Evolutionary conservation across 2,113 vertebrate genomes (phyloP).

Genomic region (Piaya cayana): DNA sequence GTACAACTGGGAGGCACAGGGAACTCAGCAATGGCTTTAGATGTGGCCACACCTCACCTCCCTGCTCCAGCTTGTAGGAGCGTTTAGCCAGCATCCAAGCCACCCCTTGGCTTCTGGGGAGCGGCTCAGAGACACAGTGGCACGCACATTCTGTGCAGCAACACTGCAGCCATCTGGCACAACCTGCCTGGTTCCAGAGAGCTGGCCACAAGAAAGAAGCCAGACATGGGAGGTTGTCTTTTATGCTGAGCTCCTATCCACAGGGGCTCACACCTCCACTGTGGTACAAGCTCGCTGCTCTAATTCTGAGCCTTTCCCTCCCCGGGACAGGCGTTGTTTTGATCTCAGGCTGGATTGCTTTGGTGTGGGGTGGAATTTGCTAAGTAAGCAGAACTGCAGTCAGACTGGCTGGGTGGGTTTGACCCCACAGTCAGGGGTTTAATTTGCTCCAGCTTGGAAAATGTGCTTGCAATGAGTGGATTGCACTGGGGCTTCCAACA

Average conservation of each 20-base stretch:
- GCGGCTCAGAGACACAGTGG: neutral
- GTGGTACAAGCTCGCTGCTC: neutral
- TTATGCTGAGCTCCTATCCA: neutral
- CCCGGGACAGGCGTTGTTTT: neutral
- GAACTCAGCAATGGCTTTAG: conserved; percentile 11
- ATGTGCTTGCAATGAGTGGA: conserved; percentile 54
- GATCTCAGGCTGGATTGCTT: neutral
- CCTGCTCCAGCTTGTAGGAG: neutral
- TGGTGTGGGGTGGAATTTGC: conserved; percentile 55
- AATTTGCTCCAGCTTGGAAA: conserved; percentile 64
- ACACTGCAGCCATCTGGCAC: neutral
- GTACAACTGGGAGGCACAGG: neutral
- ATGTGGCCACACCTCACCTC: conserved; percentile 18
- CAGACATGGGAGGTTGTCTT: neutral
- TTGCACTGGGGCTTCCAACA: conserved; percentile 28
- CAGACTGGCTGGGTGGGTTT: conserved; percentile 58
- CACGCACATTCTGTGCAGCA: neutral
- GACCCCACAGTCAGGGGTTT: conserved; percentile 57
- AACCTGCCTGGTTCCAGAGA: neutral
- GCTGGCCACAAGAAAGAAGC: neutral
- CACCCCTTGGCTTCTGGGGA: neutral
- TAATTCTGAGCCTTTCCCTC: neutral
- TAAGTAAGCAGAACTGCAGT: conserved; percentile 50
- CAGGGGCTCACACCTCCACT: neutral
- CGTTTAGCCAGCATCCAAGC: neutral